phyloP scores from a whole-genome alignment of 2,113 vertebrate genomes.

The Elgaria multicarinata region DNA sequence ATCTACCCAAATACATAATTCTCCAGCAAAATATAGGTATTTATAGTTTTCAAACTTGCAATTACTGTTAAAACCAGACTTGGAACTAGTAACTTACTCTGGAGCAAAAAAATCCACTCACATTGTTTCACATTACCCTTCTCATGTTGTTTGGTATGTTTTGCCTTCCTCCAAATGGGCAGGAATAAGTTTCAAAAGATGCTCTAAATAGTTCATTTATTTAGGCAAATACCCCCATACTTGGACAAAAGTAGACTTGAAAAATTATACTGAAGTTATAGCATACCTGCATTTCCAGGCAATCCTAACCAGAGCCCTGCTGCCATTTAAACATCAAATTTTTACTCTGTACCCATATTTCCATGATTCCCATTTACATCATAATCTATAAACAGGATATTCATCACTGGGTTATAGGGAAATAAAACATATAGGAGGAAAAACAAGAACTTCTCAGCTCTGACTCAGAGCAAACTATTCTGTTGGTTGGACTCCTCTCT shows the following conservation, averaged over 20 bases:
- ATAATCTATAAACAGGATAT: not conserved
- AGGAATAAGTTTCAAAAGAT: not conserved
- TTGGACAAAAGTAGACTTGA: not conserved
- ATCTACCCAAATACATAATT: conserved; percentile 51
- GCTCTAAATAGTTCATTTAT: conserved; percentile 17
- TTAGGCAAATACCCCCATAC: not conserved
- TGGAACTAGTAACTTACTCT: not conserved
- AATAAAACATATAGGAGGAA: not conserved
- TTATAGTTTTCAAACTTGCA: conserved; percentile 22
- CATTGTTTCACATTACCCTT: conserved; percentile 11
- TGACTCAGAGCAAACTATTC: not conserved
- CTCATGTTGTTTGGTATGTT: not conserved
- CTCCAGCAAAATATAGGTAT: conserved; percentile 1
- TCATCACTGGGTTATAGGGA: not conserved
- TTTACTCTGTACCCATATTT: not conserved
- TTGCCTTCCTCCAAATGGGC: not conserved
- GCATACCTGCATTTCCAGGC: not conserved
- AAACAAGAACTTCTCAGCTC: not conserved
- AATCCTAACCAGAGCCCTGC: not conserved
- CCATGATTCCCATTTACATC: not conserved
- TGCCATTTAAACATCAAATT: not conserved
- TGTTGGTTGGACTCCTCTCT: not conserved
- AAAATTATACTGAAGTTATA: conserved; percentile 24
- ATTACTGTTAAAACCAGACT: conserved; percentile 30
- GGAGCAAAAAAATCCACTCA: conserved; percentile 17